Conservation (phyloP, 2,113 vertebrate genomes). For the Ceuthmochares aereus region DNA sequence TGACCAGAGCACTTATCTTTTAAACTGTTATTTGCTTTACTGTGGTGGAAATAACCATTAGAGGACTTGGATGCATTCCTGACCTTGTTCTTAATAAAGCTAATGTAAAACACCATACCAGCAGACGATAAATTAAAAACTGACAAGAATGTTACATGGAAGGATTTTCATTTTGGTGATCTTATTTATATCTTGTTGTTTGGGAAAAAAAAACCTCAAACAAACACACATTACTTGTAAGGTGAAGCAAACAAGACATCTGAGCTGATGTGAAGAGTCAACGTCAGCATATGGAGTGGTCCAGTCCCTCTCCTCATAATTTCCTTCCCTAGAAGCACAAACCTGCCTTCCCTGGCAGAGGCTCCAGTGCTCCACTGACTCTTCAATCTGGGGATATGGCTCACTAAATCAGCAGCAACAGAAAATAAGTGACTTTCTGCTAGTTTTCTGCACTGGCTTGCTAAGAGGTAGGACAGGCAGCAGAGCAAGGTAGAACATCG, state of each 20-base stretch:
- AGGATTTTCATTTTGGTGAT: not conserved
- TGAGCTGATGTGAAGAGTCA: not conserved
- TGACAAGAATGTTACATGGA: not conserved
- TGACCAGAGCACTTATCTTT: not conserved
- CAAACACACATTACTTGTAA: not conserved
- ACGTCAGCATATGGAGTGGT: not conserved
- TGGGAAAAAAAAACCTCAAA: not conserved
- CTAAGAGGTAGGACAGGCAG: not conserved
- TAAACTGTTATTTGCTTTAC: not conserved
- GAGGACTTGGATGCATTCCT: not conserved
- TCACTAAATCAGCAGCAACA: not conserved
- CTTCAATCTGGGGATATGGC: not conserved
- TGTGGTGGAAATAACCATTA: not conserved
- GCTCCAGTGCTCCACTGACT: not conserved
- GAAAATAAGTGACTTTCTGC: not conserved
- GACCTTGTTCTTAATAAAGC: not conserved
- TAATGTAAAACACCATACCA: not conserved
- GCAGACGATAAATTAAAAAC: not conserved
- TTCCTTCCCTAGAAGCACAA: not conserved
- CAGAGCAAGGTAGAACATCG: not conserved
- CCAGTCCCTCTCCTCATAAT: not conserved
- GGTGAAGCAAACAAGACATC: not conserved
- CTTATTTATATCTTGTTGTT: not conserved
- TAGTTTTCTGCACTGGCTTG: not conserved
- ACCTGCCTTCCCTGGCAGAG: not conserved